Evolutionary conservation across 2,113 vertebrate species (phyloP).

Genomic region (Phalacrocorax pelagicus): DNA sequence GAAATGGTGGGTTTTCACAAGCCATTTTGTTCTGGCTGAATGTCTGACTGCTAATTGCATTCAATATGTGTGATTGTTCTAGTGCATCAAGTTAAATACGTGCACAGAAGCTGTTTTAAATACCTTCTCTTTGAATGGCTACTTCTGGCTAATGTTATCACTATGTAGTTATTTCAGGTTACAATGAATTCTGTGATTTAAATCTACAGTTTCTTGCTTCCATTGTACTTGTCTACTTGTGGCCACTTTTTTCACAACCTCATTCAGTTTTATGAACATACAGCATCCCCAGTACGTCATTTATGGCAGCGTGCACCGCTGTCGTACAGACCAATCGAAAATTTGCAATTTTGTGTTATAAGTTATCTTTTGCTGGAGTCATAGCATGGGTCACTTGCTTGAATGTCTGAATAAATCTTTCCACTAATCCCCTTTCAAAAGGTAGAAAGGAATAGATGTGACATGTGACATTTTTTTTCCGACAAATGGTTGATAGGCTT

Average conservation of each 20-base stretch:
- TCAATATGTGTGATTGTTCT: not conserved
- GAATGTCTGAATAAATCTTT: not conserved
- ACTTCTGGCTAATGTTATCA: not conserved
- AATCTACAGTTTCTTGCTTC: not conserved
- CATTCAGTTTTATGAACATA: not conserved
- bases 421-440: not conserved
- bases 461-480: not conserved
- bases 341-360: not conserved
- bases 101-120: not conserved
- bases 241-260: not conserved
- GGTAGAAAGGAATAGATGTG: not conserved
- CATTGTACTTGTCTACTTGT: not conserved
- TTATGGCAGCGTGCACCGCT: not conserved
- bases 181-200: not conserved
- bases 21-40: not conserved
- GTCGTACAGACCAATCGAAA: not conserved
- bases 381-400: not conserved
- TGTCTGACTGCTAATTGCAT: not conserved
- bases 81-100: not conserved
- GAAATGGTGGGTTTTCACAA: not conserved
- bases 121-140: not conserved
- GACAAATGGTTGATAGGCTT: not conserved
- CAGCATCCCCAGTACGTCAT: not conserved
- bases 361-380: not conserved
- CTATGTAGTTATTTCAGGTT: not conserved